Evolutionary conservation across 2,888 invertebrate genomes (phyloP), one percentile per base, ranked within the genome.

Genomic region (Sialis fuliginosa): DNA sequence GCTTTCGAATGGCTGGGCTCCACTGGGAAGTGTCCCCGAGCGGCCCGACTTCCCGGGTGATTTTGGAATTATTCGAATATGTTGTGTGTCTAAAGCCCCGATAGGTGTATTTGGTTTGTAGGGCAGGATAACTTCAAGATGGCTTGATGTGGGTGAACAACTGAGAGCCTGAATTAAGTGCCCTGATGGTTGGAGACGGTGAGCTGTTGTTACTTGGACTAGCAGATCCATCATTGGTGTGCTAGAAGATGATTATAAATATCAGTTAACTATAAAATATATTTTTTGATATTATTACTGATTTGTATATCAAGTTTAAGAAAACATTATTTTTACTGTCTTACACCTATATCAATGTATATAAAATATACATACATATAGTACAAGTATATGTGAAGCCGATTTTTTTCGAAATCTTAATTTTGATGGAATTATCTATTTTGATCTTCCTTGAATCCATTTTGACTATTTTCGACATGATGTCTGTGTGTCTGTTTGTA

Each of bases 181-280:
- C 52, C 72, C 72, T 49, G 78, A 75, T 34, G 81, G 77, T 54
- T 75, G 74, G 51, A 84, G 68, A 60, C 77, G 77, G 61, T 79
- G 72, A 42, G 74, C 70, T 42, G 78, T 79, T 40, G 81, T 75
- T 53, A 81, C 72, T 59, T 81, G 79, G 46, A 84, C 77, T 53
- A 82, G 68, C 42, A 84, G 70, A 60, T 83, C 83, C 78, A 82
- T 79, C 81, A 83, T 82, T 34, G 81, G 81, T 30, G 79, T 81
- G 60, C 82, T 82, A 66, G 50, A 67, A 67, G 22, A 22, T 22
- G 2, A 22, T 22, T 2, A 22, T 22, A 22, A 22, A 22, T 22
- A 22, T 22, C 22, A 22, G 4, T 22, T 22, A 22, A 22, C 22
- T 22, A 22, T 22, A 2, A n/a, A 22, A 22, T 22, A 22, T 22